Conservation (phyloP, 2,113 vertebrate species). For the Pampusana beccarii region DNA sequence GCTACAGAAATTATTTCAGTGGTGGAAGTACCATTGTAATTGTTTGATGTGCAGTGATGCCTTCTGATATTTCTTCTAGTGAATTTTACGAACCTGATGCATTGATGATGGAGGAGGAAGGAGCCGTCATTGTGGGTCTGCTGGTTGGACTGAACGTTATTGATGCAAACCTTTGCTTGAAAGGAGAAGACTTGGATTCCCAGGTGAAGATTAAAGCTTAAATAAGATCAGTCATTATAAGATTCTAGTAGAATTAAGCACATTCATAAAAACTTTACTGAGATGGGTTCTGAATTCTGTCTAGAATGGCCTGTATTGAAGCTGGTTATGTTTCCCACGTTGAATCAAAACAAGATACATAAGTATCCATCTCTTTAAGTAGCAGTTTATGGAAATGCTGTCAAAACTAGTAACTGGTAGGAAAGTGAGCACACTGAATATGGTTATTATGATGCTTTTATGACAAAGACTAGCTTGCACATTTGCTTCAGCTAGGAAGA, state of each 20-base stretch:
- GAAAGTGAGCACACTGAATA: not conserved
- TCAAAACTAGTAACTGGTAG: not conserved
- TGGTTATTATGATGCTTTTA: not conserved
- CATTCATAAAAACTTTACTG: not conserved
- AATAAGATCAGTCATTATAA: not conserved
- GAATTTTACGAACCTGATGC: constrained; percentile 96
- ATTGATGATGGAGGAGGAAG: constrained; percentile 94
- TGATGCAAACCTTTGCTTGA: constrained; percentile 97
- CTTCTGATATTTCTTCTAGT: constrained; percentile 66
- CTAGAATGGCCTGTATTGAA: not conserved
- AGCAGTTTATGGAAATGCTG: not conserved
- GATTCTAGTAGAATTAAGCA: not conserved
- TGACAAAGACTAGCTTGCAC: not conserved
- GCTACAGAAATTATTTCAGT: not conserved
- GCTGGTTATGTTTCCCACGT: not conserved
- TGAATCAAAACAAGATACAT: not conserved
- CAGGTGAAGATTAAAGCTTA: constrained; percentile 80
- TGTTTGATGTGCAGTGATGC: not conserved
- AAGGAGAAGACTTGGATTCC: constrained; percentile 97
- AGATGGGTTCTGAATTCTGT: not conserved
- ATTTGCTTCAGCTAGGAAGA: not conserved
- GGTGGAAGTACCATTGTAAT: not conserved
- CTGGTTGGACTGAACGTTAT: constrained; percentile 96
- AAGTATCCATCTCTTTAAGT: not conserved
- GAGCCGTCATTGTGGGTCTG: constrained; percentile 91